These are phyloP conservation scores for Pseudomyrmex sp. DNA, from an alignment of 1,140 invertebrate genomes.

Conservation along the genomic window DNA sequence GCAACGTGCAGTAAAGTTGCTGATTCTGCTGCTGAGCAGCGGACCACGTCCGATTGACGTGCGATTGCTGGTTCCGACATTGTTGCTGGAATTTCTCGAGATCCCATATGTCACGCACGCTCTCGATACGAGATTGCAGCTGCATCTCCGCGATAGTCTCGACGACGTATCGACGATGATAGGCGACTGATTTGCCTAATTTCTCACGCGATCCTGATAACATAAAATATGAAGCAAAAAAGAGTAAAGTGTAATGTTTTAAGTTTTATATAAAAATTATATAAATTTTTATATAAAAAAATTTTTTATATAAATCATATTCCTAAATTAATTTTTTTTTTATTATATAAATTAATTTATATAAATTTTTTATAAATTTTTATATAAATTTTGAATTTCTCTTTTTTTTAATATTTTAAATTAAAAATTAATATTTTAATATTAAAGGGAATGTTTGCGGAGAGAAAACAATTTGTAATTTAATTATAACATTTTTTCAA, in stretches of 20 bases:
- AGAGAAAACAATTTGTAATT: too few relatives aligned
- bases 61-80: constrained; percentile 43
- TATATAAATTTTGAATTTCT: too few relatives aligned
- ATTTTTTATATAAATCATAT: too few relatives aligned
- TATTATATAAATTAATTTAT: too few relatives aligned
- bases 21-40: constrained; percentile 59
- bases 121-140: constrained; percentile 73
- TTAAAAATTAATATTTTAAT: too few relatives aligned
- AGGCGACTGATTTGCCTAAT: constrained; percentile 38
- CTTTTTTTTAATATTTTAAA: too few relatives aligned
- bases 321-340: too few relatives aligned
- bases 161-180: constrained; percentile 73
- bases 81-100: constrained; percentile 26
- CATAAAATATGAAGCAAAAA: not conserved
- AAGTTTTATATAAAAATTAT: not conserved
- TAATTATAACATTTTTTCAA: too few relatives aligned
- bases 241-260: not conserved
- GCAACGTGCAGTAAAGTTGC: constrained; percentile 63
- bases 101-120: constrained; percentile 76
- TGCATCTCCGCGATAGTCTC: constrained; percentile 76
- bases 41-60: constrained; percentile 1
- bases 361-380: too few relatives aligned
- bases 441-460: too few relatives aligned
- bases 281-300: not conserved
- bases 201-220: not conserved